Base-by-base conservation (phyloP, 2,113 vertebrate species). In the Anguilla japonica region DNA sequence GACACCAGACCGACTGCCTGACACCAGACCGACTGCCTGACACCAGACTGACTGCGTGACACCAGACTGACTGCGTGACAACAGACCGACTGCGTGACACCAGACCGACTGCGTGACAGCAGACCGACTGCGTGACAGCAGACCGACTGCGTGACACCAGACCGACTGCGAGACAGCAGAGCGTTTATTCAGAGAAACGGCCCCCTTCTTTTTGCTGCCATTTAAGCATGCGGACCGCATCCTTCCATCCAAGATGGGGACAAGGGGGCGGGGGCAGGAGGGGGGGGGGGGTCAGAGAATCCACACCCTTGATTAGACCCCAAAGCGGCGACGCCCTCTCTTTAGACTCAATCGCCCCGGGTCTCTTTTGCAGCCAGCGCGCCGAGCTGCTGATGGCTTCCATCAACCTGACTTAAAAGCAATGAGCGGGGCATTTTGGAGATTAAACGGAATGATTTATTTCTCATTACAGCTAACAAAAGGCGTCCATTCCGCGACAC, bases 401-500 rank as follows among this genome's bases (percentile, higher is more conserved):
- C 83, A 83, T 84, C 84, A 81, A 78, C 13, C 83, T 22, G 88
- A 83, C 85, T 88, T 84, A 83, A 88, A 89, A 89, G 88, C 83
- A 87, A 84, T 89, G 82, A 89, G 88, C 87, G 84, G 84, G 43
- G 67, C 87, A 56, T 85, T 86, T 60, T 63, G 43, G 57, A 87
- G 89, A 90, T 88, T 89, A 91, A 89, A 91, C 43, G 78, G 84
- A 88, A 85, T 89, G 87, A 89, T 89, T 85, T 88, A 89, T 89
- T 91, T 89, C 89, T 91, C 91, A 89, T 89, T 87, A 92, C 60
- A 16, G 13, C 81, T 82, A 81, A 91, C 87, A 90, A 89, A 90
- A 83, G 85, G 80, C 41, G 86, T 79, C 88, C 81, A 26, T 82
- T 79, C 80, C n/a, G 34, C 34, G 39, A 39, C 14, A 71, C 75